Percentiles rank a stretch among this genome's conserved stretches.
Conservation (phyloP, 2,797 vertebrate species). For the Phaenicophaeus curvirostris region DNA sequence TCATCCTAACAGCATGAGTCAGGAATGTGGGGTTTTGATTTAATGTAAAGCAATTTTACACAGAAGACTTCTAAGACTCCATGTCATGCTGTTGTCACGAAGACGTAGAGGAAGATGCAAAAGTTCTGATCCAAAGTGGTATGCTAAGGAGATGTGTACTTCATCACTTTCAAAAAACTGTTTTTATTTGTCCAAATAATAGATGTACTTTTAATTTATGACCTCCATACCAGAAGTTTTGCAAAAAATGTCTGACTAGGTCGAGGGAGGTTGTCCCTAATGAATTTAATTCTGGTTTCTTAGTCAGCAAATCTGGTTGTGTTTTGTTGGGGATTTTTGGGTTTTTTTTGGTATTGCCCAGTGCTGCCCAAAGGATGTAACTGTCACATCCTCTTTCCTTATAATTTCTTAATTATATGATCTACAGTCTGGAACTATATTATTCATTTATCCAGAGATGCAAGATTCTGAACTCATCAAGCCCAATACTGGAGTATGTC, state of each 20-base stretch:
- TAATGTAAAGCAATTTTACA: neutral
- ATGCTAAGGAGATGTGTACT: neutral
- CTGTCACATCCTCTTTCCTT: neutral
- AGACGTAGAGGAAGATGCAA: neutral
- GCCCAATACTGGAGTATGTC: neutral
- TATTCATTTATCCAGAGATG: neutral
- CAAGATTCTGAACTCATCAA: neutral
- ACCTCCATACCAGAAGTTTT: neutral
- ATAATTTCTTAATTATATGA: accelerated
- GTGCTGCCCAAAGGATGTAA: neutral
- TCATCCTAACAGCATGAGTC: neutral
- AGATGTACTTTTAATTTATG: neutral
- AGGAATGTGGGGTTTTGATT: neutral
- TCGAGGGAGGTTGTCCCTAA: neutral
- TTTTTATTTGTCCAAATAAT: neutral
- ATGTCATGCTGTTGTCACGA: neutral
- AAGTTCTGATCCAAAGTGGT: neutral
- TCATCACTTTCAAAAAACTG: neutral
- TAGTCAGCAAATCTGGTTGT: neutral
- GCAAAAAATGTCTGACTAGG: neutral
- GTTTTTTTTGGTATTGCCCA: neutral
- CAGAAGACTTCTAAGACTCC: neutral
- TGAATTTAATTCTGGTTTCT: neutral
- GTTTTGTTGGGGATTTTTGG: no score
- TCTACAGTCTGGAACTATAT: neutral